Conservation (phyloP, 1,140 invertebrate species). For the Drosophila lacteicornis region DNA sequence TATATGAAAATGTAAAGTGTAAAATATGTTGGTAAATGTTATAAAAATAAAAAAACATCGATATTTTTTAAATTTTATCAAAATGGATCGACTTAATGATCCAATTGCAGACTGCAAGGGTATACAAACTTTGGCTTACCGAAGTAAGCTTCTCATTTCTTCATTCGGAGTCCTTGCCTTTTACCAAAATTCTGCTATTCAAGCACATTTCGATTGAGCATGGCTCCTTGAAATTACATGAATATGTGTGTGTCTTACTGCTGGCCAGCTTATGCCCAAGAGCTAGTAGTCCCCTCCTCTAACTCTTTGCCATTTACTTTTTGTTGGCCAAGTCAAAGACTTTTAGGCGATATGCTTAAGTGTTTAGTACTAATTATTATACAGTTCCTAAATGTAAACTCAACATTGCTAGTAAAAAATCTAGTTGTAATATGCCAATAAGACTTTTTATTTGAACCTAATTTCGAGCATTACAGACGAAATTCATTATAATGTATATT, state of each 20-base stretch:
- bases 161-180: not conserved
- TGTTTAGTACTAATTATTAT: slow-evolving; percentile 17
- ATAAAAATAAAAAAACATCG: too few relatives aligned
- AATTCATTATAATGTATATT: slow-evolving; percentile 4
- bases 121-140: too few relatives aligned
- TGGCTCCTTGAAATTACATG: slow-evolving; percentile 1
- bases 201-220: slow-evolving; percentile 38
- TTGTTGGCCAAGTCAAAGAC: slow-evolving; percentile 61
- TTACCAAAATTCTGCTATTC: slow-evolving; percentile 28
- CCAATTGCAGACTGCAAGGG: too few relatives aligned
- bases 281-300: slow-evolving; percentile 18
- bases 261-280: slow-evolving; percentile 14
- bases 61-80: too few relatives aligned
- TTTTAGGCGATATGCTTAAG: not conserved
- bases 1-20: too few relatives aligned
- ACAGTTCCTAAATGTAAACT: slow-evolving; percentile 22
- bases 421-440: not conserved
- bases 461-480: not conserved
- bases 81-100: too few relatives aligned
- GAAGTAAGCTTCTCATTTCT: not conserved
- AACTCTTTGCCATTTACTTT: slow-evolving; percentile 56
- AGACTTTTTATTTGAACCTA: not conserved
- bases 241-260: slow-evolving; percentile 14
- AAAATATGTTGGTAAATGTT: too few relatives aligned
- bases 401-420: not conserved